Evolutionary conservation across 2,113 vertebrate genomes (phyloP), one percentile per base, ranked within the genome.

Genomic region (Erythrocercus mccallii): DNA sequence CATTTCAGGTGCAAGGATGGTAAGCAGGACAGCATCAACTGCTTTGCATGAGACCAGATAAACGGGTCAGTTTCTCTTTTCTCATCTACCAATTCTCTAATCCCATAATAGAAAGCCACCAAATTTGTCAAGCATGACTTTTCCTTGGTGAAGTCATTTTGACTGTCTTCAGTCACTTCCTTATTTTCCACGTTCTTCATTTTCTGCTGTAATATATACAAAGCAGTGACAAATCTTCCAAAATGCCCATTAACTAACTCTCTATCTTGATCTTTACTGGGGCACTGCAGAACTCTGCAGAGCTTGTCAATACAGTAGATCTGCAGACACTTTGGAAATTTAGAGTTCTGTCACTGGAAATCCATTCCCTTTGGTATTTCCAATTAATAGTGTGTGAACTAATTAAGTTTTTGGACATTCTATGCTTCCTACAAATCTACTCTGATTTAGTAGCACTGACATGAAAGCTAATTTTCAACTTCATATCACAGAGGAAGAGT

Each of bases 391-490:
- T 58, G 50, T 80, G 40, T 65, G n/a, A 91, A 61, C 15, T 90
- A 76, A 88, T 60, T 74, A 90, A 56, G 28, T 11, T 78, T 91
- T 90, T 70, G 45, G 58, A 50, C 31, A 22, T 58, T 70, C 30
- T 30, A 6, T 66, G 12, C 20, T 91, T 84, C 9, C 9, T 74
- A 42, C 21, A 83, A 66, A 66, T 91, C 70, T 88, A 28, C 28
- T 70, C 19, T 89, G 68, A 94, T 76, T 90, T 92, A 71, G 57
- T 60, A 72, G 21, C 11, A 25, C 48, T 85, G 88, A 56, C 82
- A 56, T 60, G n/a, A 38, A 93, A 90, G 53, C 44, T 92, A 80
- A 82, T 88, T 94, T 92, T 93, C 57, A 72, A 60, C 83, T 80
- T 90, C 57, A 27, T 86, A 60, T 71, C 24, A 60, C 40, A 79